A percentile compares a stretch with the other conserved stretches of the same genome.
These are phyloP conservation scores for Chaenogobius annularis DNA, from an alignment of 2,113 vertebrate genomes.

Conservation along the genomic window DNA sequence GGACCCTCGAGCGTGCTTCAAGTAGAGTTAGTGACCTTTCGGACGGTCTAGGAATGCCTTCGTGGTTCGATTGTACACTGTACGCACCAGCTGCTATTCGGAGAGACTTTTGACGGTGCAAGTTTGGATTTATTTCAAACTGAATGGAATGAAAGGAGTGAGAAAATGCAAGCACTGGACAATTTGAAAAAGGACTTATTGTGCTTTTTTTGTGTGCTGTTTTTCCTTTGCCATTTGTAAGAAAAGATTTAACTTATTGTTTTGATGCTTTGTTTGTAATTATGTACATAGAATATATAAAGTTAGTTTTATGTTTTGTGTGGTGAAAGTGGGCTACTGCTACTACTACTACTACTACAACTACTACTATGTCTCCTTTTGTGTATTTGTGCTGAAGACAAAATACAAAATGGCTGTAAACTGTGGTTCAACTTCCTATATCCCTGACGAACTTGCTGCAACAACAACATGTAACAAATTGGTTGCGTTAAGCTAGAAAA, in stretches of 20 bases:
- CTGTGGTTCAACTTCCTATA: conserved; percentile 19
- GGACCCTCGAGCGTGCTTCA: conserved; percentile 27
- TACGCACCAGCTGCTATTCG: conserved; percentile 78
- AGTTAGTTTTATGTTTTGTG: conserved; percentile 44
- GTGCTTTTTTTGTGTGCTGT: conserved; percentile 32
- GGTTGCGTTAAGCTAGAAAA: no score
- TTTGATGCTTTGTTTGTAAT: conserved; percentile 59
- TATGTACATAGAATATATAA: conserved; percentile 68
- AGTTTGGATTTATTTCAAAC: conserved; percentile 20
- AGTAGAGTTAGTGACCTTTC: conserved; percentile 21
- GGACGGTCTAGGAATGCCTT: conserved; percentile 35
- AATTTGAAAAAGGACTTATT: conserved; percentile 26
- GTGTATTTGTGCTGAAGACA: neutral
- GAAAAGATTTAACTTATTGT: conserved; percentile 78
- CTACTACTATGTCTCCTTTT: conserved; percentile 25
- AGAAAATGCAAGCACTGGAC: conserved; percentile 52
- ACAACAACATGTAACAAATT: no score
- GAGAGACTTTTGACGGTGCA: conserved; percentile 57
- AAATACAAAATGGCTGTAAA: conserved; percentile 34
- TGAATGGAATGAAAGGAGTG: conserved; percentile 25
- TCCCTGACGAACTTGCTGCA: conserved; percentile 11
- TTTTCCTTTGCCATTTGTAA: conserved; percentile 59
- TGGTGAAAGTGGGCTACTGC: conserved; percentile 37
- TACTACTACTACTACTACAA: no score
- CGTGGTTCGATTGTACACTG: no score